Evolutionary conservation across 1,140 invertebrate genomes (phyloP).

Genomic region (Lepidostoma basale): DNA sequence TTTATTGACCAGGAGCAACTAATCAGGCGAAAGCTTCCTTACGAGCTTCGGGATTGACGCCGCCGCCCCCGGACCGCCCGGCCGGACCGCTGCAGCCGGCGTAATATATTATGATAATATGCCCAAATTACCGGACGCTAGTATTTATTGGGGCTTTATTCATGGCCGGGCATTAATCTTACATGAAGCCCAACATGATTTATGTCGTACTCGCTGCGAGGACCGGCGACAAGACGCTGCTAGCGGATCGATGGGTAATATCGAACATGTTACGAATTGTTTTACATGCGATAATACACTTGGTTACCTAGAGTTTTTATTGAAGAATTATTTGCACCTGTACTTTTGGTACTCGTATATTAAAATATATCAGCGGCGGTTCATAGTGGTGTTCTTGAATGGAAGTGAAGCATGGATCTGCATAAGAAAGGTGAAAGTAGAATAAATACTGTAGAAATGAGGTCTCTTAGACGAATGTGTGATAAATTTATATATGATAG

Average conservation of each 20-base stretch:
- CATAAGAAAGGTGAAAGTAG: too few relatives aligned
- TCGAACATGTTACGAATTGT: not conserved
- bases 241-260: not conserved
- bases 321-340: too few relatives aligned
- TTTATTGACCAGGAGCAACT: not conserved
- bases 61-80: not conserved
- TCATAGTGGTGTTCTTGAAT: too few relatives aligned
- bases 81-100: not conserved
- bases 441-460: too few relatives aligned
- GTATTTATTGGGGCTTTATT: slow-evolving; percentile 47
- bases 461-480: too few relatives aligned
- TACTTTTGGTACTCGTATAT: too few relatives aligned
- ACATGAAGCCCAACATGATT: slow-evolving; percentile 41
- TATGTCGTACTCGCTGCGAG: slow-evolving; percentile 29
- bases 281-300: too few relatives aligned
- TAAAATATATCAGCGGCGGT: too few relatives aligned
- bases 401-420: too few relatives aligned
- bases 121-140: slow-evolving; percentile 40
- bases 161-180: slow-evolving; percentile 46
- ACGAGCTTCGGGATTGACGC: not conserved
- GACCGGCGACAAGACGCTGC: not conserved
- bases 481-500: too few relatives aligned
- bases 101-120: slow-evolving; percentile 47
- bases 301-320: too few relatives aligned
- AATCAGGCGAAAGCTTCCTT: slow-evolving; percentile 11